Evolutionary conservation across 2,888 invertebrate species (phyloP), one percentile per base, ranked within the genome.

Genomic region (Formica aserva): DNA sequence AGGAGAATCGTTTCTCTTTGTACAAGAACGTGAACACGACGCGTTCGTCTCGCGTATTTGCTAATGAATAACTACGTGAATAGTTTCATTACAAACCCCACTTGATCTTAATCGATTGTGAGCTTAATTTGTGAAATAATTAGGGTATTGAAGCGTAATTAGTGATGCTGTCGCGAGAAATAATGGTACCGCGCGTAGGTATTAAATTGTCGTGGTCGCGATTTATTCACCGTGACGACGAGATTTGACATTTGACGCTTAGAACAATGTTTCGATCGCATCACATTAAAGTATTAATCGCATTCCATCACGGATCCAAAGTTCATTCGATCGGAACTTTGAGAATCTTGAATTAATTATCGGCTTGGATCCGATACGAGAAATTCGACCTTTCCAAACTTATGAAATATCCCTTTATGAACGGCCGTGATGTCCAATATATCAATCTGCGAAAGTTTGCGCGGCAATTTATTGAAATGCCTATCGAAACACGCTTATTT

Each of bases 81-180:
- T 57, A 67, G 48, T 55, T 66, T 67, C 29, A 55, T 77, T 67
- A 38, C 38, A 26, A 55, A 18, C 18, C 18, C 13, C 29, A 11
- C 26, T n/a, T 35, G 18, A 65, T 52, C 62, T n/a, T 29, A 38
- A 66, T 57, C 35, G 71, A 71, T 80, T 41, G 57, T 57, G 41
- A n/a, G 15, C 2, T 71, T 80, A 60, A 80, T 80, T 71, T 13
- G 60, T 22, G 41, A 45, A 80, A 80, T 71, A 71, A 80, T 60
- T 35, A 48, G 60, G 18, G 5, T 80, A 35, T 78, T 60, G 35
- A 57, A 57, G 13, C 18, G 32, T 45, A 78, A 78, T 78, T 60
- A 69, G 32, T 48, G 18, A 3, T n/a, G 2, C 66, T 18, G 6
- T 18, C 15, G 41, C 13, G 41, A 18, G 32, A 78, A 22, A 41